These are phyloP conservation scores for Phoxinus phoxinus DNA, from an alignment of 2,113 vertebrate genomes.

Conservation along the genomic window DNA sequence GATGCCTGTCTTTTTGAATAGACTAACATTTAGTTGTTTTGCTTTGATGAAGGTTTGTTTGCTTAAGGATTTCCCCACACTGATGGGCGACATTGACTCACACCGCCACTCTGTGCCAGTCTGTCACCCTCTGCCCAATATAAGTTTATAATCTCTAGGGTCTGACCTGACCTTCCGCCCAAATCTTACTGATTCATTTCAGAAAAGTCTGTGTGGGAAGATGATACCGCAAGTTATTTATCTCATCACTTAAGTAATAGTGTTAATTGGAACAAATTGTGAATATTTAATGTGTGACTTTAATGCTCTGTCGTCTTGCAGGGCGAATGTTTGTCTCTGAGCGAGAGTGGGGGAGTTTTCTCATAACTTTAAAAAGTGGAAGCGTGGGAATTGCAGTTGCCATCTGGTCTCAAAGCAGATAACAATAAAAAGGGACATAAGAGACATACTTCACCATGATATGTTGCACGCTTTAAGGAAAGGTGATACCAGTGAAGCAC, in stretches of 20 bases:
- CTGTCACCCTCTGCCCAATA: slow-evolving; percentile 25
- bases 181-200: slow-evolving; percentile 32
- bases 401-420: slow-evolving; percentile 15
- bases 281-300: slow-evolving; percentile 12
- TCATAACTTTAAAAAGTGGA: slow-evolving; percentile 15
- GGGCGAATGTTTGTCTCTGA: neutral
- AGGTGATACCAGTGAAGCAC: neutral
- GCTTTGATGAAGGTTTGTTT: neutral
- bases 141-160: slow-evolving; percentile 14
- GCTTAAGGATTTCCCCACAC: slow-evolving; percentile 13
- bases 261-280: slow-evolving; percentile 19
- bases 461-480: neutral
- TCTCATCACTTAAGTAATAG: slow-evolving; percentile 11
- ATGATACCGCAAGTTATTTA: slow-evolving; percentile 20
- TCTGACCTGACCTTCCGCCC: slow-evolving; percentile 29
- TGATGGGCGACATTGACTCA: neutral
- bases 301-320: neutral
- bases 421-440: slow-evolving; percentile 17
- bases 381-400: slow-evolving; percentile 12
- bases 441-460: neutral
- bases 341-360: neutral
- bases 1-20: neutral
- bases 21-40: neutral
- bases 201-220: slow-evolving; percentile 22
- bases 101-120: neutral